A percentile compares a stretch with the other conserved stretches of the same genome.
These are phyloP conservation scores for Apamea monoglypha DNA, from an alignment of 2,888 invertebrate species.

Conservation along the genomic window DNA sequence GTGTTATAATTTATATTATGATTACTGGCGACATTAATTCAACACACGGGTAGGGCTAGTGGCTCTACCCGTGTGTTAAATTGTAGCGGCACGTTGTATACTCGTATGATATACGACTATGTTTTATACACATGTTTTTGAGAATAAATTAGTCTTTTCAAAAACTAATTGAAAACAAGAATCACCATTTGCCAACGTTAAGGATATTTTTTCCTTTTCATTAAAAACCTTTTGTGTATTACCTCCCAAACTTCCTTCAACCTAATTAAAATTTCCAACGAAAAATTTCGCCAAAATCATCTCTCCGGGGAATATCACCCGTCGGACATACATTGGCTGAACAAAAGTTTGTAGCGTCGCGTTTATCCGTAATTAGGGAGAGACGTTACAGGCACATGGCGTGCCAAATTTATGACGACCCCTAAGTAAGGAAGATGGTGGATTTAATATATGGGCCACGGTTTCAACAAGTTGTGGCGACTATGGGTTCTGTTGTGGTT, in stretches of 20 bases:
- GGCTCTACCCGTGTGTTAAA: no score
- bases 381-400: slow-evolving; percentile 66
- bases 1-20: no score
- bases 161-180: neutral
- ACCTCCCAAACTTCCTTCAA: neutral
- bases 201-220: slow-evolving; percentile 21
- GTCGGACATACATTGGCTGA: slow-evolving; percentile 45
- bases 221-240: slow-evolving; percentile 24
- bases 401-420: slow-evolving; percentile 65
- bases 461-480: slow-evolving; percentile 48
- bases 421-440: slow-evolving; percentile 58
- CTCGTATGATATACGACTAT: no score
- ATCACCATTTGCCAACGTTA: neutral
- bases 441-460: slow-evolving; percentile 63
- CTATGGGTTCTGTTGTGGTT: slow-evolving; percentile 22
- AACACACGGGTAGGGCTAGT: no score
- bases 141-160: no score
- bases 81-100: no score
- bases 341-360: slow-evolving; percentile 64
- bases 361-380: slow-evolving; percentile 64
- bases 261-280: slow-evolving; percentile 27
- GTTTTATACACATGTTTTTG: neutral
- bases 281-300: slow-evolving; percentile 29
- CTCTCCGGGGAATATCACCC: slow-evolving; percentile 39
- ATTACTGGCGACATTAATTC: no score